Evolutionary conservation across 2,888 invertebrate species (phyloP).

Genomic region (Clepsis dumicolana): DNA sequence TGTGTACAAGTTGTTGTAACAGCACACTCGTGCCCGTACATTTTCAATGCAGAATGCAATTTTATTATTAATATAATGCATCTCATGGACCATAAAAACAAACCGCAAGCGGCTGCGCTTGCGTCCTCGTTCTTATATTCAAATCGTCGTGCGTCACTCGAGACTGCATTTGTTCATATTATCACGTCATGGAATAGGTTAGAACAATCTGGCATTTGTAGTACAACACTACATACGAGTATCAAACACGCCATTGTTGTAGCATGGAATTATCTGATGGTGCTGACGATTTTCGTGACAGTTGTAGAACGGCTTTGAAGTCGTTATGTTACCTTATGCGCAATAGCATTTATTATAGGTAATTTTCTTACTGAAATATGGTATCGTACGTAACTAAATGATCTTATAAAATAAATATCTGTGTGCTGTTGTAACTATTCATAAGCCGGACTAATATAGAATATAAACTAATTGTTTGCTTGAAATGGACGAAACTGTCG

Average conservation of each 20-base stretch:
- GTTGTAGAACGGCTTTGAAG: not conserved
- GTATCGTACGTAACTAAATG: too few species aligned
- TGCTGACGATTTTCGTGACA: not conserved
- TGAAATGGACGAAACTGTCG: too few species aligned
- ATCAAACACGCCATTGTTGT: conserved; percentile 7
- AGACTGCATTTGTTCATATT: conserved; percentile 24
- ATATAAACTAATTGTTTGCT: too few species aligned
- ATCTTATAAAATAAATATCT: too few species aligned
- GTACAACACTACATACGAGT: not conserved
- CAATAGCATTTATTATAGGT: too few species aligned
- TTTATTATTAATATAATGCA: conserved; percentile 5
- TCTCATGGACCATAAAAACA: conserved; percentile 22
- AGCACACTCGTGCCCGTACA: not conserved
- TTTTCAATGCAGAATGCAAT: not conserved
- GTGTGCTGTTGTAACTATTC: too few species aligned
- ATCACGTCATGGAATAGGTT: conserved; percentile 27
- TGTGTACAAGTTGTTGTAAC: not conserved
- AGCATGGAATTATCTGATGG: not conserved
- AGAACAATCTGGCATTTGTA: conserved; percentile 20
- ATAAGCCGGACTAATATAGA: too few species aligned
- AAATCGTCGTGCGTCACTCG: conserved; percentile 29
- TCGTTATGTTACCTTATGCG: too few species aligned
- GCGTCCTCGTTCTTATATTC: conserved; percentile 28
- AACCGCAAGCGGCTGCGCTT: conserved; percentile 18
- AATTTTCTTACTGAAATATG: too few species aligned